These are phyloP conservation scores for Microtus ochrogaster DNA, from an alignment of 2,113 vertebrate species.

Conservation along the genomic window DNA sequence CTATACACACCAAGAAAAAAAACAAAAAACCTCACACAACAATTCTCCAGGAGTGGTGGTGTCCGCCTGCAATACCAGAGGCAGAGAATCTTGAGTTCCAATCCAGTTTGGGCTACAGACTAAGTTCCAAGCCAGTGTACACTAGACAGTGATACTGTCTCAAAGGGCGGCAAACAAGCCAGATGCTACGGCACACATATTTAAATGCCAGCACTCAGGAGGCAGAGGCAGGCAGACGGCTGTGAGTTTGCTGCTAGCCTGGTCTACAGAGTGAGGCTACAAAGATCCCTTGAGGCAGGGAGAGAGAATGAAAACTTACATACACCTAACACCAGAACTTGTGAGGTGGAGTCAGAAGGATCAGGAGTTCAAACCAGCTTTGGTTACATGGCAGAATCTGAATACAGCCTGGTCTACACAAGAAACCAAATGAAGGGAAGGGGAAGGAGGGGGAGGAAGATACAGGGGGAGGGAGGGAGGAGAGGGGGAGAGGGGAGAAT, in stretches of 20 bases:
- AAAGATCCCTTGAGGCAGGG: background rate
- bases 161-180: background rate
- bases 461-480: background rate
- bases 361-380: background rate
- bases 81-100: background rate
- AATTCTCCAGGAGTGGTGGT: background rate
- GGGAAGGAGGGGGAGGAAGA: background rate
- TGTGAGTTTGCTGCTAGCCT: background rate
- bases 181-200: background rate
- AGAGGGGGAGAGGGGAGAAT: background rate
- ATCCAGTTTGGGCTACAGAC: background rate
- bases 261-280: background rate
- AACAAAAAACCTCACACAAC: background rate
- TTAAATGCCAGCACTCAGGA: background rate
- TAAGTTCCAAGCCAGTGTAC: background rate
- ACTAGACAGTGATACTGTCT: background rate
- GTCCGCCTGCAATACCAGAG: background rate
- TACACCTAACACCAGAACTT: background rate
- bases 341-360: background rate
- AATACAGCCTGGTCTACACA: background rate
- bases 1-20: background rate
- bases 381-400: background rate
- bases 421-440: background rate
- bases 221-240: background rate
- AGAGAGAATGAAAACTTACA: background rate